A percentile compares a stretch with the other conserved stretches of the same genome.
Conservation (phyloP, 2,113 vertebrate genomes). For the Grammomys surdaster region DNA sequence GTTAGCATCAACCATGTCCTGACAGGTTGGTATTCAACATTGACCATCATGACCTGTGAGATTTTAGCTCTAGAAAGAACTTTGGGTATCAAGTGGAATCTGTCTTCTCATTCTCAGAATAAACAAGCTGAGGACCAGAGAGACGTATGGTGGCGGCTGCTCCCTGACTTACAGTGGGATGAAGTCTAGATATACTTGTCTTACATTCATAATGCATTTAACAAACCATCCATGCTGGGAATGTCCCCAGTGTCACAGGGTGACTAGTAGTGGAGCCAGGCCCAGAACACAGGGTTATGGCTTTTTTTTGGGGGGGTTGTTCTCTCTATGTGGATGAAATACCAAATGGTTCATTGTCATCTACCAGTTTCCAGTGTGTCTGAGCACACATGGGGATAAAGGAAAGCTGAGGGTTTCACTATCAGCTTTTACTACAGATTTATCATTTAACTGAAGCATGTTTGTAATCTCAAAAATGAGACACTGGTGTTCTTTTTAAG, state of each 20-base stretch:
- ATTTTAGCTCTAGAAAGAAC: background rate
- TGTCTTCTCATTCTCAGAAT: background rate
- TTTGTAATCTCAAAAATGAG: constrained; percentile 30
- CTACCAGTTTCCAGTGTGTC: background rate
- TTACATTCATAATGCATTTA: background rate
- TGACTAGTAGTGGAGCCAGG: background rate
- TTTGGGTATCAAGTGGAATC: background rate
- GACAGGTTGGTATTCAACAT: background rate
- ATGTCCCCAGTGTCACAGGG: background rate
- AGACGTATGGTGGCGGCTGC: too few relatives aligned
- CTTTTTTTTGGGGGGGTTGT: background rate
- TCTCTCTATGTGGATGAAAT: background rate
- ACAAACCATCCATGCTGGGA: background rate
- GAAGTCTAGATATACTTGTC: too few relatives aligned
- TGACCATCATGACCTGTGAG: background rate
- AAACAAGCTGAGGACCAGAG: background rate
- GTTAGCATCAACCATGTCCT: background rate
- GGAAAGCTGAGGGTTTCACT: background rate
- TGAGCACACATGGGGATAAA: background rate
- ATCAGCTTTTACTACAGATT: background rate
- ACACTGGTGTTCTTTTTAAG: background rate
- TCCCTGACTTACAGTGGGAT: background rate
- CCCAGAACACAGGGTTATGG: background rate
- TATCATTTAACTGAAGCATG: background rate
- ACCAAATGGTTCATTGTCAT: background rate